phyloP scores from a whole-genome alignment of 2,888 invertebrate genomes.

The Pachydiplax longipennis region DNA sequence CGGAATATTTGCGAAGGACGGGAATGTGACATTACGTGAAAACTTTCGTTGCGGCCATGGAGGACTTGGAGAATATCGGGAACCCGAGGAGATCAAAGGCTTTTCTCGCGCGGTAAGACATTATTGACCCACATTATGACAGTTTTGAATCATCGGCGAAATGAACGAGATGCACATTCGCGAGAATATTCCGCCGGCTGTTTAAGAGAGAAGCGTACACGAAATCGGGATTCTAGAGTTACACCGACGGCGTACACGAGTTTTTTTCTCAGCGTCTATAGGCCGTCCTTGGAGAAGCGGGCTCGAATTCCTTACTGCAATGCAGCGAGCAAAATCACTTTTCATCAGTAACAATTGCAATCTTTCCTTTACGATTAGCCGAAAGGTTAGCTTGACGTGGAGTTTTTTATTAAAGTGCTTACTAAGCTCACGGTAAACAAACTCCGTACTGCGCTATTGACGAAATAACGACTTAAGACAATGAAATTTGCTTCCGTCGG shows the following conservation, averaged over 20 bases:
- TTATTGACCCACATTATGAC: not conserved
- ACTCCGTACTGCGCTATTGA: not conserved
- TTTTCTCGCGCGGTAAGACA: not conserved
- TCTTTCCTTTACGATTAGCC: not conserved
- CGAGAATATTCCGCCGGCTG: not conserved
- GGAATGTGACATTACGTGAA: not conserved
- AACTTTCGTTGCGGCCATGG: not conserved
- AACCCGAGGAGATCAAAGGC: not conserved
- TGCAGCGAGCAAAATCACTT: not conserved
- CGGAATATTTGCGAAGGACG: not conserved
- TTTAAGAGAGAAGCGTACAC: not conserved
- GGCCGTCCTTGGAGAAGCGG: slow-evolving; percentile 3
- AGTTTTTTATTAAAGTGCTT: not conserved
- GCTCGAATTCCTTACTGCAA: slow-evolving; percentile 5
- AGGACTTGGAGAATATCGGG: not conserved
- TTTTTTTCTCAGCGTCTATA: not conserved
- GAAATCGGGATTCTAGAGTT: not conserved
- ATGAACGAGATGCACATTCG: not conserved
- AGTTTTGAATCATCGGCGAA: not conserved
- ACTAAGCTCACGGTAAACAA: not conserved
- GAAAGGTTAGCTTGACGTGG: not conserved
- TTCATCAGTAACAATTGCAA: not conserved
- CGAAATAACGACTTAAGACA: not conserved
- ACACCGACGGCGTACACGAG: not conserved
- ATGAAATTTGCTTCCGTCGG: not conserved